These are phyloP conservation scores for Dendrolimus kikuchii DNA, from an alignment of 1,140 invertebrate genomes.

Conservation along the genomic window DNA sequence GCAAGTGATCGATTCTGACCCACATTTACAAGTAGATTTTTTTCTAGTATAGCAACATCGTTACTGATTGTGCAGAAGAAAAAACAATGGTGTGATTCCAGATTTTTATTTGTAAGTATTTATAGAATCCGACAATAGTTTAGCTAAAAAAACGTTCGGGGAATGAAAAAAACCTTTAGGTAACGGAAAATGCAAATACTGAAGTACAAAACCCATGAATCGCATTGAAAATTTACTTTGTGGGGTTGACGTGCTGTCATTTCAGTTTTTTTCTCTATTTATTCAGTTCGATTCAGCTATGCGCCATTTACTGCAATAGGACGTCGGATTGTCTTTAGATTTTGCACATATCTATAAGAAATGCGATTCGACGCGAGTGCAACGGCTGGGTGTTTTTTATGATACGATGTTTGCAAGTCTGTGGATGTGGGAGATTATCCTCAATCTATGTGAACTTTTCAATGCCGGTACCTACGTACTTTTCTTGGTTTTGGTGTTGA, in stretches of 20 bases:
- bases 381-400: slow-evolving; percentile 9
- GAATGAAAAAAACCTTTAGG: slow-evolving; percentile 41
- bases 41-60: slow-evolving; percentile 49
- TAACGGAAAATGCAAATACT: slow-evolving; percentile 33
- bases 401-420: background rate
- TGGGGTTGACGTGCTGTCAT: slow-evolving; percentile 61
- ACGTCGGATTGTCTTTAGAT: slow-evolving; percentile 46
- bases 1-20: slow-evolving; percentile 35
- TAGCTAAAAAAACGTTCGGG: slow-evolving; percentile 47
- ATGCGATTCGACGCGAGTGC: slow-evolving; percentile 32
- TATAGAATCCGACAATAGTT: slow-evolving; percentile 67
- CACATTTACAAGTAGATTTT: slow-evolving; percentile 37
- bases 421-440: too few species aligned
- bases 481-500: slow-evolving; percentile 37
- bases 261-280: slow-evolving; percentile 67
- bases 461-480: slow-evolving; percentile 43
- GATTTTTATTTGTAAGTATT: slow-evolving; percentile 73
- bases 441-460: slow-evolving; percentile 22
- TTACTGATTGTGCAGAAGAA: slow-evolving; percentile 69
- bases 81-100: slow-evolving; percentile 73
- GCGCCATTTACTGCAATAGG: slow-evolving; percentile 67
- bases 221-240: slow-evolving; percentile 39
- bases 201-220: slow-evolving; percentile 43
- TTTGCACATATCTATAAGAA: slow-evolving; percentile 54
- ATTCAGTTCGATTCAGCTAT: slow-evolving; percentile 66